Conservation (phyloP, 2,113 vertebrate genomes). For the Hystrix cristata region DNA sequence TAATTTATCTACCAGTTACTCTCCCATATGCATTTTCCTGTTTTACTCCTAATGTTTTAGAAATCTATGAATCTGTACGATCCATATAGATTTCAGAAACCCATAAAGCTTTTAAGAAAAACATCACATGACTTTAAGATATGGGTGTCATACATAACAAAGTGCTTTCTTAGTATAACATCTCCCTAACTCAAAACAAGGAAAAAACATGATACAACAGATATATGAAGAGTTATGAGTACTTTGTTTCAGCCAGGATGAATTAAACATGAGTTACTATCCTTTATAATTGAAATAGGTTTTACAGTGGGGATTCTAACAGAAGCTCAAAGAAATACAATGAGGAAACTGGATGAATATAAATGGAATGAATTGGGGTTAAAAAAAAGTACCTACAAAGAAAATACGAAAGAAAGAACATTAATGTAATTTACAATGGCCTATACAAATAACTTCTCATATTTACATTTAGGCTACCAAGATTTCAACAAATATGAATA, state of each 20-base stretch:
- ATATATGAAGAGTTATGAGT: neutral
- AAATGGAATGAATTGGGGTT: constrained; percentile 12
- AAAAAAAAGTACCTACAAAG: neutral
- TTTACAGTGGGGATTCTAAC: constrained; percentile 48
- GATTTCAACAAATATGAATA: constrained; percentile 51
- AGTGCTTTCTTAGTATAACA: neutral
- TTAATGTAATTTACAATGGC: neutral
- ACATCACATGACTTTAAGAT: constrained; percentile 45
- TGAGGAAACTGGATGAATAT: constrained; percentile 32
- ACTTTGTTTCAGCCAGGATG: constrained; percentile 41
- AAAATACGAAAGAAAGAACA: constrained; percentile 61
- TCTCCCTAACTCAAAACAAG: neutral
- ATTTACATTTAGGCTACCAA: constrained; percentile 3
- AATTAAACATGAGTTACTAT: constrained; percentile 57
- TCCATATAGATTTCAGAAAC: constrained; percentile 28
- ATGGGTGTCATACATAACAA: neutral
- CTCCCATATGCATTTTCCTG: neutral
- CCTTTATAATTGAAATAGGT: constrained; percentile 15
- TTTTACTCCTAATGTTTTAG: neutral
- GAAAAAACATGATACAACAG: neutral
- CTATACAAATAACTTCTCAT: constrained; percentile 17
- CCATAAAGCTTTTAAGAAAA: constrained; percentile 48
- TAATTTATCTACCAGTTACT: constrained; percentile 47
- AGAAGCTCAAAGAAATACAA: constrained; percentile 15
- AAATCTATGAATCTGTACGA: constrained; percentile 1